Evolutionary conservation across 2,888 invertebrate genomes (phyloP).

Genomic region (Thera britannica): DNA sequence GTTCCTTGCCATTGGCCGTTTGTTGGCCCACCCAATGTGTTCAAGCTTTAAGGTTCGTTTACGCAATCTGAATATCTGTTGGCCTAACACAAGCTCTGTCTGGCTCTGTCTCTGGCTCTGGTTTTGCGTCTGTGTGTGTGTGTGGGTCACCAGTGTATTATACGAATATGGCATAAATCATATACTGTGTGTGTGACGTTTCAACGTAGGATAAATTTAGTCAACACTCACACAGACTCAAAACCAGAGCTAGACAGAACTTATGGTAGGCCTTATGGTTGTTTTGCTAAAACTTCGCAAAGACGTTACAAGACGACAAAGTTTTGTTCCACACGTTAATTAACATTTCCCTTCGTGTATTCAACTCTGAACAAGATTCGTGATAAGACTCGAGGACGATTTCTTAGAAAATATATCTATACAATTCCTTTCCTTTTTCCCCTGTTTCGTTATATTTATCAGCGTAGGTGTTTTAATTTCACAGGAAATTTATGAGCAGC

Average conservation of each 20-base stretch:
- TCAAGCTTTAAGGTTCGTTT: slow-evolving; percentile 10
- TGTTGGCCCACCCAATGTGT: no score
- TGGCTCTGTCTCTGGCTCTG: no score
- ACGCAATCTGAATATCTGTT: slow-evolving; percentile 26
- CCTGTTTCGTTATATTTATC: background rate
- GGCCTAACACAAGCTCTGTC: no score
- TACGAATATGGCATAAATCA: no score
- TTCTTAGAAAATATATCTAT: slow-evolving; percentile 11
- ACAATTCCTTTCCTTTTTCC: slow-evolving; percentile 2
- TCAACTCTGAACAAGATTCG: slow-evolving; percentile 31
- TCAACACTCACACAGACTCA: no score
- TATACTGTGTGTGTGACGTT: background rate
- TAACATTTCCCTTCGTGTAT: slow-evolving; percentile 33
- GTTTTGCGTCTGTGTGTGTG: no score
- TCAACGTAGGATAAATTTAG: no score
- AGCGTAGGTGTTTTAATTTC: no score
- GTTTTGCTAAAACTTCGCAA: slow-evolving; percentile 29
- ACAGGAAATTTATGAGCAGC: background rate
- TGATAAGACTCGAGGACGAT: slow-evolving; percentile 28
- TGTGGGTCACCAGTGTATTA: no score
- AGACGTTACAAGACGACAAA: slow-evolving; percentile 30
- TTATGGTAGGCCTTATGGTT: slow-evolving; percentile 1
- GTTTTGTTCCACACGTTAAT: slow-evolving; percentile 33
- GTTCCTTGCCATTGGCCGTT: no score
- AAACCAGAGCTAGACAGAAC: no score